Percentiles rank a stretch among this genome's conserved stretches.
These are phyloP conservation scores for Conus canariensis DNA, from an alignment of 2,888 invertebrate species.

Conservation along the genomic window DNA sequence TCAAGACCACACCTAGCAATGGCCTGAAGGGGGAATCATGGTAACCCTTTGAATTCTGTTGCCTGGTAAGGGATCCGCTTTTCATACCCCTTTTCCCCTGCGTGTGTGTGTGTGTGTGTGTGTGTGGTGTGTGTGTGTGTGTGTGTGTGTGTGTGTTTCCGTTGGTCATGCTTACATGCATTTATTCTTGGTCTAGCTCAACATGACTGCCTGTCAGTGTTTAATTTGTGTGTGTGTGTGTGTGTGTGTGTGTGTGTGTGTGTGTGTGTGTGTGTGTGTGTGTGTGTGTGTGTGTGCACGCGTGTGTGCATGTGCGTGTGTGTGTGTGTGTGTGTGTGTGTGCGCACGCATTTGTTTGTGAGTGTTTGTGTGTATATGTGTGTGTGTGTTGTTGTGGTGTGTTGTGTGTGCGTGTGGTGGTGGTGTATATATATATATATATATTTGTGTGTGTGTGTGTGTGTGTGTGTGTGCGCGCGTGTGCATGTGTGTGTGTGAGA, in stretches of 20 bases:
- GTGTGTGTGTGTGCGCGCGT: neutral
- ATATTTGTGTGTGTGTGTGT: neutral
- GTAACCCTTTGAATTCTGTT: too few relatives aligned
- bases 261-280: slow-evolving; percentile 10
- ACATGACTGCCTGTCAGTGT: too few relatives aligned
- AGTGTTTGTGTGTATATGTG: neutral
- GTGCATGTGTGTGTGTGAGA: too few relatives aligned
- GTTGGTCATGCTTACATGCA: too few relatives aligned
- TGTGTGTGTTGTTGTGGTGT: neutral
- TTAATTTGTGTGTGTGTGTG: too few relatives aligned
- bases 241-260: neutral
- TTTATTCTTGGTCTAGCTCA: too few relatives aligned
- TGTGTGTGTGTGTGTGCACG: neutral
- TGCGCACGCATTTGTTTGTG: neutral
- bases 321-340: too few relatives aligned
- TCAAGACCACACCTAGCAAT: too few relatives aligned
- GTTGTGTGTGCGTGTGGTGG: neutral
- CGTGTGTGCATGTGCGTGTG: neutral
- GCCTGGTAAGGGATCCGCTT: too few relatives aligned
- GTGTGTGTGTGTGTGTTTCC: too few relatives aligned
- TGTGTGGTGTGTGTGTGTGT: neutral
- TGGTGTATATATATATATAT: neutral
- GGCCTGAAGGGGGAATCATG: too few relatives aligned
- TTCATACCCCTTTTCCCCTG: too few relatives aligned
- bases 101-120: neutral